These are phyloP conservation scores for Palloptera scutellata DNA, from an alignment of 2,888 invertebrate genomes.

Conservation along the genomic window DNA sequence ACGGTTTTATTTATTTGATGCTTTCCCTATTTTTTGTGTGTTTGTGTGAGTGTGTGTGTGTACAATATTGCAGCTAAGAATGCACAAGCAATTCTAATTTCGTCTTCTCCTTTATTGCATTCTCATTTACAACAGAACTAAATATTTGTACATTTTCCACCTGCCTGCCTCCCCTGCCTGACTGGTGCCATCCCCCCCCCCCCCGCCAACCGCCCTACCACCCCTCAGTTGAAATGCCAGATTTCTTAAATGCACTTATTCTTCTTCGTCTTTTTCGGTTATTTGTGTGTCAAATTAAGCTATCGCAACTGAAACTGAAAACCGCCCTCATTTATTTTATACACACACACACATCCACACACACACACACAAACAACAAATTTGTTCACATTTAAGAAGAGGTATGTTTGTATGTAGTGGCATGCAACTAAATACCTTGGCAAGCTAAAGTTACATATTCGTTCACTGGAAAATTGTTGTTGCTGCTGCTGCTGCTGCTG, in stretches of 20 bases:
- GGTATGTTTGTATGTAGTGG: neutral
- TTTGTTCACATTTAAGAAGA: neutral
- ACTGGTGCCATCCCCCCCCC: neutral
- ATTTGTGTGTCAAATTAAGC: too few relatives aligned
- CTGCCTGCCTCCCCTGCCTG: neutral
- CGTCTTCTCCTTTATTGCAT: neutral
- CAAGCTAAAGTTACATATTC: neutral
- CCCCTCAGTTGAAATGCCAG: too few relatives aligned
- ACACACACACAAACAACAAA: neutral
- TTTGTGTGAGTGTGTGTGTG: neutral
- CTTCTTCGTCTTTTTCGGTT: too few relatives aligned
- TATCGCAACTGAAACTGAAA: too few relatives aligned
- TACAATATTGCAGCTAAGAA: neutral
- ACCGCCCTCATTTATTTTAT: too few relatives aligned
- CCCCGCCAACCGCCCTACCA: neutral
- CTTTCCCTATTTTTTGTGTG: too few relatives aligned
- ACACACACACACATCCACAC: neutral
- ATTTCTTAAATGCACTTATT: too few relatives aligned
- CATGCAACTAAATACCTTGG: neutral
- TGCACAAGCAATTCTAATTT: conserved; percentile 13
- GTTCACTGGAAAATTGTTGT: neutral
- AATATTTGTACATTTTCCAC: neutral
- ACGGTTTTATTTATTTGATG: too few relatives aligned
- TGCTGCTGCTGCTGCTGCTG: neutral
- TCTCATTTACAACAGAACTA: neutral